These are phyloP conservation scores for Micropoecilia bifurca DNA, from an alignment of 2,797 vertebrate genomes.

Conservation along the genomic window DNA sequence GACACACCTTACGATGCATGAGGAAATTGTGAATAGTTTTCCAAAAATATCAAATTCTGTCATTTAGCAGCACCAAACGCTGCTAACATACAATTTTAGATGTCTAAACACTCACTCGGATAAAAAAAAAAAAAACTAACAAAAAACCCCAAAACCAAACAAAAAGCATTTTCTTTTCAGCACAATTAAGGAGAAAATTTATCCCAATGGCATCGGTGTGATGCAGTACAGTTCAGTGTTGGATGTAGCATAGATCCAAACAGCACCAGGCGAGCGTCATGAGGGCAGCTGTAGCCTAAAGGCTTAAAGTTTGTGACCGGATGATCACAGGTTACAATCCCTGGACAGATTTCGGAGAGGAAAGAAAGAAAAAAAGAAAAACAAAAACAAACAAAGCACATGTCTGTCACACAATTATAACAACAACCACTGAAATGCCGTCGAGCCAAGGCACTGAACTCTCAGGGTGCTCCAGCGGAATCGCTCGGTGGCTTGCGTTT, in stretches of 20 bases:
- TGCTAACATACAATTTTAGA: not conserved
- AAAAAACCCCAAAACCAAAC: constrained; percentile 1
- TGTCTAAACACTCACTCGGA: not conserved
- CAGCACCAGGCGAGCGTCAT: constrained; percentile 71
- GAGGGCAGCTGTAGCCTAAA: constrained; percentile 57
- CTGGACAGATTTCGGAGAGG: constrained; percentile 35
- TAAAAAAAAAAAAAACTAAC: not conserved
- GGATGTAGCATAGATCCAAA: constrained; percentile 66
- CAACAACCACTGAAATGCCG: constrained; percentile 61
- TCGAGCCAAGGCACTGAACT: constrained; percentile 77
- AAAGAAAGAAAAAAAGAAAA: not conserved
- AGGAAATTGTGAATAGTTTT: not conserved
- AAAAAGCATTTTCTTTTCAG: constrained; percentile 33
- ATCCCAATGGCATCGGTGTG: constrained; percentile 11
- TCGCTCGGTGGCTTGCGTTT: constrained; percentile 29
- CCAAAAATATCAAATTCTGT: constrained; percentile 19
- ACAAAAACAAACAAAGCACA: constrained; percentile 2
- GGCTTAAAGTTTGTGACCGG: constrained; percentile 56
- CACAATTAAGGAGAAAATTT: constrained; percentile 28
- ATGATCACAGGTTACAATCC: constrained; percentile 65
- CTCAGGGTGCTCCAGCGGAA: constrained; percentile 51
- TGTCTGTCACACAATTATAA: constrained; percentile 52
- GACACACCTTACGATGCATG: not conserved
- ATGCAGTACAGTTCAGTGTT: constrained; percentile 20
- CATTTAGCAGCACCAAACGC: constrained; percentile 4